phyloP scores from a whole-genome alignment of 2,888 invertebrate species.

The Ischnus inquisitorius region DNA sequence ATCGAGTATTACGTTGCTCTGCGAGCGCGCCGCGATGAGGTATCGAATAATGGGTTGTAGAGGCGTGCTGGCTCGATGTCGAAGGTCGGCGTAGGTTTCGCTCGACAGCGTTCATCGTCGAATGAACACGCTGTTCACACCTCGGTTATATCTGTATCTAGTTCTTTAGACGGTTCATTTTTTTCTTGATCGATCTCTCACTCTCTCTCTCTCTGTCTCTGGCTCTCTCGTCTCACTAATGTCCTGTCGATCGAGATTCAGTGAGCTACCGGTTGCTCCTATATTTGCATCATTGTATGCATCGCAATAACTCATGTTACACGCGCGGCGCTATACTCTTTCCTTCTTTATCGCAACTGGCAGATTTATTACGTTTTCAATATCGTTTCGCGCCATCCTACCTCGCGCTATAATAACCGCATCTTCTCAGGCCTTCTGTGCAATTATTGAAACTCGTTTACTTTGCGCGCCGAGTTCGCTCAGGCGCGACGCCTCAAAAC shows the following conservation, averaged over 20 bases:
- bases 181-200: slow-evolving; percentile 20
- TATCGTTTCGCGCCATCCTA: slow-evolving; percentile 51
- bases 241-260: slow-evolving; percentile 28
- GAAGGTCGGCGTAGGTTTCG: slow-evolving; percentile 78
- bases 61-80: slow-evolving; percentile 66
- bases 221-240: slow-evolving; percentile 9
- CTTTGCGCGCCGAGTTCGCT: slow-evolving; percentile 28
- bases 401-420: slow-evolving; percentile 9
- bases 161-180: slow-evolving; percentile 16
- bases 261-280: slow-evolving; percentile 30
- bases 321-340: slow-evolving; percentile 40
- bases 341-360: slow-evolving; percentile 46
- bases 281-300: slow-evolving; percentile 45
- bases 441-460: slow-evolving; percentile 25
- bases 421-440: slow-evolving; percentile 31
- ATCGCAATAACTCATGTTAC: slow-evolving; percentile 51
- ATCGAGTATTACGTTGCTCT: slow-evolving; percentile 56
- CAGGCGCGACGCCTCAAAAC: slow-evolving; percentile 16
- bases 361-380: slow-evolving; percentile 44
- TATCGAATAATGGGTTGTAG: slow-evolving; percentile 47
- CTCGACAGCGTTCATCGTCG: slow-evolving; percentile 56
- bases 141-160: neutral
- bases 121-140: slow-evolving; percentile 17
- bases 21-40: slow-evolving; percentile 20
- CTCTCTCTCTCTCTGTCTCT: no score